Evolutionary conservation across 35 echinoderm and acorn worm genomes (phyloP), one percentile per base, ranked within the genome.

Genomic region (Ophiothrix spiculata): DNA sequence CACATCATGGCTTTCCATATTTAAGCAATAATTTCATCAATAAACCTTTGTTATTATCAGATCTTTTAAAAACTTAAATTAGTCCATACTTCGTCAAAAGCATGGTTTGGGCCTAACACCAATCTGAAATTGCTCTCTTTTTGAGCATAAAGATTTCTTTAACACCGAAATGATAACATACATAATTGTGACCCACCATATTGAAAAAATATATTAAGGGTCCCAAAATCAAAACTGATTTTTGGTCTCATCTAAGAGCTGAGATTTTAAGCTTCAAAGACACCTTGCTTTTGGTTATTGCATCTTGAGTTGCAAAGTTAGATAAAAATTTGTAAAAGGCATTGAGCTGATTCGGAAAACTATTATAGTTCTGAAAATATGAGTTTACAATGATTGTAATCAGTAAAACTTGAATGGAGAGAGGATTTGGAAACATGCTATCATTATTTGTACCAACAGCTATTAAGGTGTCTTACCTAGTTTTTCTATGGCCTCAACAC

Each of bases 401-500:
- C 95, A n/a, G 93, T 88, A 81, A 91, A n/a, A n/a, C n/a, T n/a
- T n/a, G n/a, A n/a, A n/a, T n/a, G n/a, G n/a, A n/a, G n/a, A n/a
- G n/a, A n/a, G 93, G 4, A 97, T 91, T 97, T 64, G 95, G 84
- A 37, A 77, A 97, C 95, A 97, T 97, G 88, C 91, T 97, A 4
- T 90, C 91, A 73, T 93, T 93, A 64, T 97, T 93, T 33, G 95
- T 97, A 13, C 95, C 95, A 42, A 97, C 81, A 33, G 93, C 56
- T n/a, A 97, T 90, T 0, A 97, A 82, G 46, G 86, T n/a, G n/a
- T n/a, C 91, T 98, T 86, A 98, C 95, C 95, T 76, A 98, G 86
- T 46, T 98, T 98, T 76, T 98, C 95, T 31, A 98, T 81, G 56
- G 95, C 95, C 86, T 98, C 95, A 25, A 98, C 92, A 82, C 95